These are phyloP conservation scores for Aurelia sp. DNA, from an alignment of 30 jellyfish, hydroid and myxozoan genomes.

Conservation along the genomic window DNA sequence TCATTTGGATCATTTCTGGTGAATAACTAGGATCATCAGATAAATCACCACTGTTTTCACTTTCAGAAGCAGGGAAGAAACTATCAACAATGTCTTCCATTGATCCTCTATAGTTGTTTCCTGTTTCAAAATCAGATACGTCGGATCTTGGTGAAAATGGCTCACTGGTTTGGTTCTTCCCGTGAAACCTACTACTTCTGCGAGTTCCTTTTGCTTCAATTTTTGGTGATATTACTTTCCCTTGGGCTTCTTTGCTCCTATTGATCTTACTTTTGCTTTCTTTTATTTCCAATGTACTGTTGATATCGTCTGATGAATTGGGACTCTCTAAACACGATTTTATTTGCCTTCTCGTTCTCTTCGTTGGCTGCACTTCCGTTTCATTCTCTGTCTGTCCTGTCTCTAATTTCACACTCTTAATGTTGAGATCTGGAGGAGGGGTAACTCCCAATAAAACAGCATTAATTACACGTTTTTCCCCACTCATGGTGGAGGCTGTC, in stretches of 20 bases:
- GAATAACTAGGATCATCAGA: constrained; percentile 22
- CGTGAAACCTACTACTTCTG: constrained; percentile 32
- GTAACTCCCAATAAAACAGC: neutral
- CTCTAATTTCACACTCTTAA: neutral
- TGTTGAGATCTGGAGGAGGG: neutral
- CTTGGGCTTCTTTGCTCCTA: neutral
- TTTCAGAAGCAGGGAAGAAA: constrained; percentile 20
- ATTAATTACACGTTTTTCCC: neutral
- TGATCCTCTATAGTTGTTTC: neutral
- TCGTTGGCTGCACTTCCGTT: neutral
- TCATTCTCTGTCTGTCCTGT: neutral
- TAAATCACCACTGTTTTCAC: constrained; percentile 13
- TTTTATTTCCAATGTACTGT: neutral
- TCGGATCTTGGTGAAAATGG: neutral
- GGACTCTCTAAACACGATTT: neutral
- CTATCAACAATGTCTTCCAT: constrained; percentile 3
- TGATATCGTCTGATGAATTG: constrained; percentile 2
- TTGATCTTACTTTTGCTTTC: neutral
- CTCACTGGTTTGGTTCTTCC: neutral
- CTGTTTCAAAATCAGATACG: neutral
- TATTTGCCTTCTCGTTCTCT: constrained; percentile 1
- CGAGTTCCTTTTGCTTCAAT: neutral
- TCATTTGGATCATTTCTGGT: neutral
- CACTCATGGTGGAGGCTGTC: neutral
- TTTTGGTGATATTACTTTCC: neutral